A percentile compares a stretch with the other conserved stretches of the same genome.
These are phyloP conservation scores for Dolomedes plantarius DNA, from an alignment of 2,888 invertebrate species.

Conservation along the genomic window DNA sequence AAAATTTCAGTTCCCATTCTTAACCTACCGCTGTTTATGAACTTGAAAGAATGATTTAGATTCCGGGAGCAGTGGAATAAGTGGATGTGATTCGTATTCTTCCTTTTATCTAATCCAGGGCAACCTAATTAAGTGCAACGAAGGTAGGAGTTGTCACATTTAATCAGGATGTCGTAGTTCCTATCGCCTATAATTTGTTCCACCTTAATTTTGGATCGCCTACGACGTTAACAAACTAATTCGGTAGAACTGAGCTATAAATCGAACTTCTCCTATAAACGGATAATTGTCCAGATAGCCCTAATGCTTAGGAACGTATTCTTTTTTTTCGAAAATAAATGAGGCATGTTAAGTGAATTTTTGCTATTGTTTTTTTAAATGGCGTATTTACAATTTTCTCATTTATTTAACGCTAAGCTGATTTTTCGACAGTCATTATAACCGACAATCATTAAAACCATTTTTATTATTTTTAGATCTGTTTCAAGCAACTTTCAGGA, in stretches of 20 bases:
- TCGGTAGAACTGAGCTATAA: background rate
- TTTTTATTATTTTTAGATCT: too few relatives aligned
- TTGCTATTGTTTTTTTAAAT: too few relatives aligned
- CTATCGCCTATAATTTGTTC: background rate
- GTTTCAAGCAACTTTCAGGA: too few relatives aligned
- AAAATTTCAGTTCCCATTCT: too few relatives aligned
- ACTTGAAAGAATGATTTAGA: too few relatives aligned
- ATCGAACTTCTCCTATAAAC: background rate
- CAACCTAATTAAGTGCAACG: background rate
- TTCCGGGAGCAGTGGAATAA: background rate
- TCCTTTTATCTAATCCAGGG: background rate
- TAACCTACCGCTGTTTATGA: too few relatives aligned
- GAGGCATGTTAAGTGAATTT: too few relatives aligned
- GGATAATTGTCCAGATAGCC: background rate
- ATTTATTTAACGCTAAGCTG: too few relatives aligned
- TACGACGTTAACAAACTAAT: conserved; percentile 3
- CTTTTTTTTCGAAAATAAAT: too few relatives aligned
- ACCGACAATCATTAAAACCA: too few relatives aligned
- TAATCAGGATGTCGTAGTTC: background rate
- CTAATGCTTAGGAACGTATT: background rate
- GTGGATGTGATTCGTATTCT: background rate
- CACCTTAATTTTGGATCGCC: background rate
- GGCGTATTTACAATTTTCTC: too few relatives aligned
- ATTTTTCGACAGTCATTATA: too few relatives aligned
- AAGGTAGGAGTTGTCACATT: conserved; percentile 3